phyloP scores from a whole-genome alignment of 2,888 invertebrate genomes.

The Clepsis dumicolana region DNA sequence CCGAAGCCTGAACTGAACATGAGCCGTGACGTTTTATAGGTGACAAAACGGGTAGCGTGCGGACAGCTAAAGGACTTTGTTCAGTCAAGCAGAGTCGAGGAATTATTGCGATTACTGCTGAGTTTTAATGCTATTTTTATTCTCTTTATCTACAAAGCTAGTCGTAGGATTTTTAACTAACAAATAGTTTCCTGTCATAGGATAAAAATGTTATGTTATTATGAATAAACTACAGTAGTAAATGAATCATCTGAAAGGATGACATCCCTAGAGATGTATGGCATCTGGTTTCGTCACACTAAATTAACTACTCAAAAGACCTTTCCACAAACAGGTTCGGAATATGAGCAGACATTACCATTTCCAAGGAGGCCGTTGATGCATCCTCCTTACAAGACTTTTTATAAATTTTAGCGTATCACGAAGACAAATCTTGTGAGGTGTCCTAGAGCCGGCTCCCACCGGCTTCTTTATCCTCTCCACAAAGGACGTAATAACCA shows the following conservation, averaged over 20 bases:
- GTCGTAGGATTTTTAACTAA: constrained; percentile 4
- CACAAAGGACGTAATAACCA: constrained; percentile 85
- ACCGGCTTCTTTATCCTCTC: constrained; percentile 76
- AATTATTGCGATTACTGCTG: constrained; percentile 3
- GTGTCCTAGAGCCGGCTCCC: constrained; percentile 66
- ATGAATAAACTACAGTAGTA: constrained; percentile 42
- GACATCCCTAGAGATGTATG: constrained; percentile 61
- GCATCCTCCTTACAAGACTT: constrained; percentile 58
- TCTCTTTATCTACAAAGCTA: constrained; percentile 14
- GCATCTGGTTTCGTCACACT: constrained; percentile 71
- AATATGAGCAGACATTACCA: constrained; percentile 70
- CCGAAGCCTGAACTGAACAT: constrained; percentile 35
- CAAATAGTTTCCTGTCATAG: neutral
- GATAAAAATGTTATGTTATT: constrained; percentile 2
- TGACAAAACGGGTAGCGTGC: constrained; percentile 29
- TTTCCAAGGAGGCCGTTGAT: constrained; percentile 75
- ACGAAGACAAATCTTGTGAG: constrained; percentile 78
- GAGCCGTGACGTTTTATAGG: constrained; percentile 39
- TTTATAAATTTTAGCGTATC: constrained; percentile 82
- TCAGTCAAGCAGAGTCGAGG: constrained; percentile 24
- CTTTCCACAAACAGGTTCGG: constrained; percentile 70
- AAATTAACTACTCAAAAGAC: constrained; percentile 66
- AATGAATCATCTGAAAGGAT: constrained; percentile 68
- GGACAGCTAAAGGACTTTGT: constrained; percentile 36
- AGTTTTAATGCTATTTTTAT: constrained; percentile 21